Evolutionary conservation across 92 coral and sea anemone species (phyloP), one percentile per base, ranked within the genome.

Genomic region (Pocillopora grandis): DNA sequence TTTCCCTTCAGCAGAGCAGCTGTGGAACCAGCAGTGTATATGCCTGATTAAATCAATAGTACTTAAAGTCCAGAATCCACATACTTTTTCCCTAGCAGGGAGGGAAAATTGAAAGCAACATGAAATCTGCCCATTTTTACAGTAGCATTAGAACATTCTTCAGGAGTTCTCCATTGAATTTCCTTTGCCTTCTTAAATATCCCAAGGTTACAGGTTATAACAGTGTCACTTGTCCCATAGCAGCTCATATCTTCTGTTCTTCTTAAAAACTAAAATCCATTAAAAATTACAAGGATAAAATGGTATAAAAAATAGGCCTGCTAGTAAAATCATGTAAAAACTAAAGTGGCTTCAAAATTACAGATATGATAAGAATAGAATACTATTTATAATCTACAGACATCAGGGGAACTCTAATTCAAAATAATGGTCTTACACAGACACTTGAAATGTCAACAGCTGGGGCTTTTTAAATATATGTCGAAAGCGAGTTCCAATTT

Each of bases 51-150:
- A 19, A 91, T 80, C 35, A 93, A 75, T 20, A 93, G 87, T 76
- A 89, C 95, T 2, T 88, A 88, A 21, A 91, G 66, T 27, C 92
- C 92, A 81, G 88, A 84, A 57, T 75, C 65, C 0, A 33, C 20
- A 61, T 23, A 91, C 66, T 73, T 88, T 90, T 91, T 91, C 63
- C 94, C 94, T 33, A 85, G 58, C 59, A 91, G 48, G 11, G 91
- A 79, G 1, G 84, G 78, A 56, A 84, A 88, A 58, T 91, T 91
- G 27, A 91, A 68, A 2, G 88, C 87, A 35, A 91, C 84, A 42
- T 88, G 94, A 18, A 91, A 88, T 8, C 97, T 94, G 0, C 94
- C 97, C 76, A 93, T 62, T 13, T 92, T 89, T 10, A 93, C 76
- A 4, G 90, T 88, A 1, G 59, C 78, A 52, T 90, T 76, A 1